A percentile compares a stretch with the other conserved stretches of the same genome.
These are phyloP conservation scores for Zaprionus nigranus DNA, from an alignment of 1,140 invertebrate species.

Conservation along the genomic window DNA sequence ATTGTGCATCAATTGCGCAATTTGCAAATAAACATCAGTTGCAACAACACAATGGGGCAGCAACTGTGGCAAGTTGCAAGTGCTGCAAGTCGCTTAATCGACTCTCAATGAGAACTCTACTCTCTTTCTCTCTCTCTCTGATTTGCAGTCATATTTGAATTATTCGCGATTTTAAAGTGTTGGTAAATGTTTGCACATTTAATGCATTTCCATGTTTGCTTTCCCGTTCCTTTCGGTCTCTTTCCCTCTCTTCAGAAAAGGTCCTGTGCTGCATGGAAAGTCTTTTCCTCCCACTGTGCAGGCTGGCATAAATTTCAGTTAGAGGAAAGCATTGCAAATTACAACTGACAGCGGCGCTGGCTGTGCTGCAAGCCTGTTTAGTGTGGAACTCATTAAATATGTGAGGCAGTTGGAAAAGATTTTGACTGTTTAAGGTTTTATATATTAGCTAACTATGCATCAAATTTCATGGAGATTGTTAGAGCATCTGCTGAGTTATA, in stretches of 20 bases:
- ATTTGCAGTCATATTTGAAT: conserved; percentile 3
- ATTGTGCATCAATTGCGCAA: conserved; percentile 23
- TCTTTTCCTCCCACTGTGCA: neutral
- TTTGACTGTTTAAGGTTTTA: neutral
- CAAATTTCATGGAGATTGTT: neutral
- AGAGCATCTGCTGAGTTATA: too few relatives aligned
- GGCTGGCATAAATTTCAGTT: neutral
- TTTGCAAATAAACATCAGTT: conserved; percentile 21
- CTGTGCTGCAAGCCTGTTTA: neutral
- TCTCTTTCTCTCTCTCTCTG: neutral
- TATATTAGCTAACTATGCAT: neutral
- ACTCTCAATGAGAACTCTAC: neutral
- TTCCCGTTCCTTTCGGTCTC: neutral
- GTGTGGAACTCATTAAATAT: neutral
- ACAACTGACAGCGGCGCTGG: neutral
- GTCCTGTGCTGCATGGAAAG: neutral
- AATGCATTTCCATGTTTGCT: conserved; percentile 6
- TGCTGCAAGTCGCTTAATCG: conserved; percentile 4
- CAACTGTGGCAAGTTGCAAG: neutral
- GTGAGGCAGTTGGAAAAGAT: neutral
- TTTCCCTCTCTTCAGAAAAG: neutral
- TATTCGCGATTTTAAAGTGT: conserved; percentile 3
- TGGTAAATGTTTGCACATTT: neutral
- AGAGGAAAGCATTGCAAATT: neutral
- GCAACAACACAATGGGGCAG: neutral